These are phyloP conservation scores for Eolophus roseicapilla DNA, from an alignment of 2,113 vertebrate genomes.

Conservation along the genomic window DNA sequence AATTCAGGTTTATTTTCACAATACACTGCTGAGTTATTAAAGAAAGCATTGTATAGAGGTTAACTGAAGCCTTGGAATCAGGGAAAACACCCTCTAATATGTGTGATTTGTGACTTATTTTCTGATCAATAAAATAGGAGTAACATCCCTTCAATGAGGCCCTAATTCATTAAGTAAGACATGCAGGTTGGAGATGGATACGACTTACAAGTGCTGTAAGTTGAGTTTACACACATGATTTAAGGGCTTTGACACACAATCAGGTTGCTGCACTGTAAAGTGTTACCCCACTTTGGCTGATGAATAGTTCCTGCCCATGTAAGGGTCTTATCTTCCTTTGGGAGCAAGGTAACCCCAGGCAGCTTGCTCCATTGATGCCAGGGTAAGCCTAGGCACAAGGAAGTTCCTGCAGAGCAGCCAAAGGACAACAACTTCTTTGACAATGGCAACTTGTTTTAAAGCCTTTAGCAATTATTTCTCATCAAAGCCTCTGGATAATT, in stretches of 20 bases:
- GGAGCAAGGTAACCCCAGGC: not conserved
- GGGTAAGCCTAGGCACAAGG: not conserved
- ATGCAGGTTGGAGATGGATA: not conserved
- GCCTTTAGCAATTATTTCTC: not conserved
- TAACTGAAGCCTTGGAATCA: not conserved
- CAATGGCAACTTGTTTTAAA: not conserved
- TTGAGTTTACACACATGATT: not conserved
- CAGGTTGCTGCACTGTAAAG: not conserved
- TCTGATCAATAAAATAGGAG: not conserved
- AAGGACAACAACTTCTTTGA: not conserved
- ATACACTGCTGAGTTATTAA: not conserved
- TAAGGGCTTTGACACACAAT: not conserved
- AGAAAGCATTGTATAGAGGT: not conserved
- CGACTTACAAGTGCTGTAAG: fast-evolving
- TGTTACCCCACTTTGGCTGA: fast-evolving
- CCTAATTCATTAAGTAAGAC: not conserved
- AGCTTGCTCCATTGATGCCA: fast-evolving
- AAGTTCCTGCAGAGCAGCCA: fast-evolving
- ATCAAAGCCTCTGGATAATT: constrained; percentile 9
- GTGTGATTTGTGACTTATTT: not conserved
- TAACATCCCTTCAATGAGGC: not conserved
- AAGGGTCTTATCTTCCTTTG: not conserved
- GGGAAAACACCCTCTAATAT: not conserved
- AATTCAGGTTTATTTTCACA: not conserved
- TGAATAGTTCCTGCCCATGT: not conserved